Evolutionary conservation across 2,113 vertebrate species (phyloP).

Genomic region (Brevimyrus niger): DNA sequence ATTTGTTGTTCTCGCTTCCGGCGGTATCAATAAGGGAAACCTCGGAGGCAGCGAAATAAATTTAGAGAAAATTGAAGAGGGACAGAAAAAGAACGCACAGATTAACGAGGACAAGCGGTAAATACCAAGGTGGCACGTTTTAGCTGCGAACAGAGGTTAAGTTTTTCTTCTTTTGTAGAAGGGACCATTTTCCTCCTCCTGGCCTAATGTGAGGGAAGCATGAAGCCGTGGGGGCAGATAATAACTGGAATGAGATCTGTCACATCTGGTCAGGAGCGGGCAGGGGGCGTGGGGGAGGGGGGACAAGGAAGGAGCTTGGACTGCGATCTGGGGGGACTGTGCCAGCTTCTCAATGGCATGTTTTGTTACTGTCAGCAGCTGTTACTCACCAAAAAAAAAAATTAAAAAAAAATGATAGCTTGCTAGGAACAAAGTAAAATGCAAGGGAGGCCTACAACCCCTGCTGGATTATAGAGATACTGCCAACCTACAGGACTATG

Average conservation of each 20-base stretch:
- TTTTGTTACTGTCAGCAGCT: constrained; percentile 3
- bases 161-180: neutral
- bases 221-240: neutral
- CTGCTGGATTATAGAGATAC: neutral
- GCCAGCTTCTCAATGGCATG: neutral
- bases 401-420: neutral
- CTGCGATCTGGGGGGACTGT: neutral
- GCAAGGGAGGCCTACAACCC: neutral
- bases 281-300: neutral
- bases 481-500: neutral
- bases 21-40: neutral
- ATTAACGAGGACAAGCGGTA: neutral
- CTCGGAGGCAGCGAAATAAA: neutral
- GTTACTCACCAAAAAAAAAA: neutral
- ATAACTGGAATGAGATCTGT: constrained; percentile 12
- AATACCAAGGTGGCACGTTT: neutral
- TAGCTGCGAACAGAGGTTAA: neutral
- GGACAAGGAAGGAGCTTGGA: neutral
- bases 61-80: neutral
- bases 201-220: neutral
- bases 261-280: neutral
- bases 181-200: neutral
- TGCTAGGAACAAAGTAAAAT: neutral
- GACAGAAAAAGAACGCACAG: neutral
- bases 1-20: neutral